phyloP scores from a whole-genome alignment of 2,797 vertebrate genomes.

The Spondyliosoma cantharus region DNA sequence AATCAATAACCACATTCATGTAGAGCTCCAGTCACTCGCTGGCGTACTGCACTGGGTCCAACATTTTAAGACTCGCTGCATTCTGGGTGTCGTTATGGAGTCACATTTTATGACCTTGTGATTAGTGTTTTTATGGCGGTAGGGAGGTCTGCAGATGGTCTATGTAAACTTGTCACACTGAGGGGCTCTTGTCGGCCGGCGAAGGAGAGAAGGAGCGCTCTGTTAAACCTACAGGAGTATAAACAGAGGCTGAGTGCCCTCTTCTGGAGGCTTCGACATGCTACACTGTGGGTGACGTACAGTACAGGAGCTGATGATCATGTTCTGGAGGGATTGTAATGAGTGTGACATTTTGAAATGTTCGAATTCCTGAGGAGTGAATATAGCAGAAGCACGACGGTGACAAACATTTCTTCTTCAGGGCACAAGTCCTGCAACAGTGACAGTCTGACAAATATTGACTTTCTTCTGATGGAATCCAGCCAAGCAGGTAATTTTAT shows the following conservation, averaged over 20 bases:
- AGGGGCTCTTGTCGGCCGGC: slow-evolving; percentile 75
- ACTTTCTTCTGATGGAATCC: not conserved
- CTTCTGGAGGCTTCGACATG: slow-evolving; percentile 70
- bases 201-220: slow-evolving; percentile 73
- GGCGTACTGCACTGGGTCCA: slow-evolving; percentile 28
- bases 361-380: not conserved
- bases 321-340: not conserved
- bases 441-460: too few species aligned
- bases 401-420: not conserved
- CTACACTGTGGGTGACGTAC: slow-evolving; percentile 31
- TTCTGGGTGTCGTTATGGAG: slow-evolving; percentile 79
- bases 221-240: slow-evolving; percentile 56
- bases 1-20: slow-evolving; percentile 77
- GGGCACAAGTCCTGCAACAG: too few species aligned
- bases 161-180: slow-evolving; percentile 82
- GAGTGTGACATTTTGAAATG: not conserved
- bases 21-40: slow-evolving; percentile 41
- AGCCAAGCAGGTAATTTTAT: not conserved
- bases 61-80: slow-evolving; percentile 60
- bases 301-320: not conserved
- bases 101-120: slow-evolving; percentile 81
- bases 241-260: slow-evolving; percentile 79
- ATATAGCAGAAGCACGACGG: not conserved
- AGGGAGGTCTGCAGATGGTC: slow-evolving; percentile 82
- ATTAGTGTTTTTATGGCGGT: slow-evolving; percentile 82